Base-by-base conservation (phyloP, 53 echinoderm and acorn worm genomes). In the Paracentrotus lividus region DNA sequence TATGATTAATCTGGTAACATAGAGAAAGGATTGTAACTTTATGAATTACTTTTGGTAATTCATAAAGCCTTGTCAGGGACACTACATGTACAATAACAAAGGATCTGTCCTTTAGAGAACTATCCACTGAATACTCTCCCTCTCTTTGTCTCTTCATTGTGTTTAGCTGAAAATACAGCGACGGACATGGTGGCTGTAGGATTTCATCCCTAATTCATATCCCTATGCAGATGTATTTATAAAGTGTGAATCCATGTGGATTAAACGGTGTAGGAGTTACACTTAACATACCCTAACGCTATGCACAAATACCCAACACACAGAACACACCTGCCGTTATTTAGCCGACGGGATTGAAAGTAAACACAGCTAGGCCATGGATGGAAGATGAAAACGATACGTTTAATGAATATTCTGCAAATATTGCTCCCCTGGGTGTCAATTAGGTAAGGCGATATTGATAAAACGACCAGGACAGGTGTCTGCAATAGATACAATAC, bases 371-470 rank as follows among this genome's bases (percentile, higher is more conserved):
- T n/a, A n/a, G 10, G 23, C 56, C 44, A 36, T 23, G 89, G 44
- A 24, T 44, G 9, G 34, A 57, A 2, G 44, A 42, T 58, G 89
- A 57, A 64, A 44, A 61, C 20, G 89, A 89, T 43, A 89, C 45
- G 56, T 64, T 58, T 89, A 89, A 89, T 61, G 64, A 89, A 89
- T 40, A 65, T 65, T 21, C 23, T 89, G 89, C 64, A 61, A 40
- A 89, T 59, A 89, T 89, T 89, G 59, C 61, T 89, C 61, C 61
- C 65, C 64, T 33, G n/a, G 26, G 64, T 89, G 64, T 89, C 61
- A 60, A 89, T 89, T 89, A 64, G 18, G 57, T 58, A 89, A 43
- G 36, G n/a, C 34, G 64, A 61, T 89, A 89, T 64, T 89, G 89
- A 89, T 57, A 61, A 43, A 44, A 55, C n/a, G 20, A 14, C 1